These are phyloP conservation scores for Notospermus geniculatus DNA, from an alignment of 1,140 invertebrate genomes.

Conservation along the genomic window DNA sequence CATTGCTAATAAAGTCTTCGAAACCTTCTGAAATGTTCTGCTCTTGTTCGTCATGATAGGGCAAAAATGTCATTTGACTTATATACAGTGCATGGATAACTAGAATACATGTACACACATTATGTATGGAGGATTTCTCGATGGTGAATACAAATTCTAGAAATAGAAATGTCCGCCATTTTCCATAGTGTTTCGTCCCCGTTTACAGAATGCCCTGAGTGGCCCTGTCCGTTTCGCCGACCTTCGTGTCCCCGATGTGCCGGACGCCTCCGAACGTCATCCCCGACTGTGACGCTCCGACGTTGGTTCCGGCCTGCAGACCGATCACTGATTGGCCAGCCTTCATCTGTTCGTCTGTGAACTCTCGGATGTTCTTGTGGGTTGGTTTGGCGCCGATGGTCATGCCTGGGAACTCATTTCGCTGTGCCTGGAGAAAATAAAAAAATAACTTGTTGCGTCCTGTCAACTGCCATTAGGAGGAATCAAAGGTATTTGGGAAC, in stretches of 20 bases:
- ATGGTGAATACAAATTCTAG: too few relatives aligned
- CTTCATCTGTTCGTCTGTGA: constrained; percentile 79
- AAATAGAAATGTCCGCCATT: too few relatives aligned
- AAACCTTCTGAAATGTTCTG: too few relatives aligned
- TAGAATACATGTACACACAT: too few relatives aligned
- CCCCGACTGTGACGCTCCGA: constrained; percentile 57
- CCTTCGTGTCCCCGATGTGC: constrained; percentile 20
- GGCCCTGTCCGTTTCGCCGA: constrained; percentile 16
- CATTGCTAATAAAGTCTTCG: too few relatives aligned
- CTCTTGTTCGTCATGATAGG: too few relatives aligned
- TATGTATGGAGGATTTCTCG: too few relatives aligned
- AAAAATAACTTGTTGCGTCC: not conserved
- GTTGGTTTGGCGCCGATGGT: constrained; percentile 89
- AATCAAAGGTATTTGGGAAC: too few relatives aligned
- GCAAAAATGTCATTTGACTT: too few relatives aligned
- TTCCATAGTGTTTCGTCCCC: too few relatives aligned
- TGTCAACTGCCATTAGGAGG: too few relatives aligned
- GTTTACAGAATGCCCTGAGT: constrained; percentile 72
- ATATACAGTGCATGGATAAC: too few relatives aligned
- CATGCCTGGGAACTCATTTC: constrained; percentile 73
- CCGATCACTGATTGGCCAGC: constrained; percentile 86
- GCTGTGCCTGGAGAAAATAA: constrained; percentile 70
- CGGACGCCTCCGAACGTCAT: constrained; percentile 14
- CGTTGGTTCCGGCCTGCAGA: constrained; percentile 72
- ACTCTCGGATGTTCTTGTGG: constrained; percentile 77